Evolutionary conservation across 2,797 vertebrate species (phyloP).

Genomic region (Mus caroli): DNA sequence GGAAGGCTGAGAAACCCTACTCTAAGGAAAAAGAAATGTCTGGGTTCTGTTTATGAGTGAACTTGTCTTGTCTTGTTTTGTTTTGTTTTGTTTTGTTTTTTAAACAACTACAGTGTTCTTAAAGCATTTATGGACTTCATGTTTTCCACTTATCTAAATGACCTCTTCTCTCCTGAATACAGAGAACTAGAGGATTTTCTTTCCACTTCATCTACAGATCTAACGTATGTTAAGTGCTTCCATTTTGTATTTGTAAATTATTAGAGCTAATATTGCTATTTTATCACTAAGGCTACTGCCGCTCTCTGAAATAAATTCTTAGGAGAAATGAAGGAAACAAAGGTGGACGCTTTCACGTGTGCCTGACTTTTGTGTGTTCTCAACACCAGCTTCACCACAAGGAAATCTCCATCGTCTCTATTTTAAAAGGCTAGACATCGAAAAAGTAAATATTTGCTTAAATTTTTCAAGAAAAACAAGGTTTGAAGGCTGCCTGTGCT

Average conservation of each 20-base stretch:
- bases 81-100: not conserved
- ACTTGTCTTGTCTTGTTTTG: not conserved
- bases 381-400: not conserved
- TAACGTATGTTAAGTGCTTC: slow-evolving; percentile 32
- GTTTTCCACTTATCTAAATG: slow-evolving; percentile 31
- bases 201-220: not conserved
- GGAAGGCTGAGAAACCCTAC: not conserved
- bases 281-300: not conserved
- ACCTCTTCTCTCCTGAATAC: slow-evolving; percentile 16
- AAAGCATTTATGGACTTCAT: slow-evolving; percentile 4
- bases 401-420: not conserved
- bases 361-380: not conserved
- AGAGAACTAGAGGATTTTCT: slow-evolving; percentile 13
- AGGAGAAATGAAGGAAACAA: not conserved
- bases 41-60: slow-evolving; percentile 33
- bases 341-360: not conserved
- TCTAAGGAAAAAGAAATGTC: slow-evolving; percentile 1
- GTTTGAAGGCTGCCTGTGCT: not conserved
- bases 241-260: slow-evolving; percentile 2
- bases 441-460: not conserved
- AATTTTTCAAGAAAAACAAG: not conserved
- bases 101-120: not conserved
- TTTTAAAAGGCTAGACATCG: not conserved
- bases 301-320: slow-evolving; percentile 2
- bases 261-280: not conserved